Percentiles rank a stretch among this genome's conserved stretches.
phyloP scores from a whole-genome alignment of 1,140 invertebrate genomes.

The Drosophila kanapiae region DNA sequence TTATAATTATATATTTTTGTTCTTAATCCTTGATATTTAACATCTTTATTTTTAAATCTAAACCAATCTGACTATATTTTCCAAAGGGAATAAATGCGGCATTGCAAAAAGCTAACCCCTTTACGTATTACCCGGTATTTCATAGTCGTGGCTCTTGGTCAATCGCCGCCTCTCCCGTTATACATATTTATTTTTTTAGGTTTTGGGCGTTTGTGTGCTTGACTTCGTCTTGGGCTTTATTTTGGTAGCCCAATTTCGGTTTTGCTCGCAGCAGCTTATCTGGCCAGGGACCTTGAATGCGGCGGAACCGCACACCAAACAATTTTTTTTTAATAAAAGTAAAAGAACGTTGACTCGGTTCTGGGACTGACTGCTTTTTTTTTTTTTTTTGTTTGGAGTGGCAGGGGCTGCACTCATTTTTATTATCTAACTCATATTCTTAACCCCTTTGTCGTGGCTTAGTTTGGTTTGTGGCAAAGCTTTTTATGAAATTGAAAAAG shows the following conservation, averaged over 20 bases:
- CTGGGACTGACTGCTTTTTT: too few species aligned
- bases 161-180: neutral
- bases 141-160: neutral
- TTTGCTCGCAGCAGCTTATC: slow-evolving; percentile 56
- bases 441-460: slow-evolving; percentile 72
- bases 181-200: slow-evolving; percentile 54
- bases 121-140: neutral
- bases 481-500: slow-evolving; percentile 78
- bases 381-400: too few species aligned
- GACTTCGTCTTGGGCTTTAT: slow-evolving; percentile 62
- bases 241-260: slow-evolving; percentile 74
- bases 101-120: neutral
- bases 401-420: slow-evolving; percentile 54
- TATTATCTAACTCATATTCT: slow-evolving; percentile 68
- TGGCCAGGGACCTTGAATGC: slow-evolving; percentile 41
- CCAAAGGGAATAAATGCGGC: neutral
- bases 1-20: too few species aligned
- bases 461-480: slow-evolving; percentile 61
- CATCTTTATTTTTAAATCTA: neutral
- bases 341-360: slow-evolving; percentile 22
- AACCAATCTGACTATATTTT: neutral
- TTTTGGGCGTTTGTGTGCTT: slow-evolving; percentile 43
- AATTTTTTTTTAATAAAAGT: slow-evolving; percentile 63
- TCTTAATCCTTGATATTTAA: too few species aligned
- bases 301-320: slow-evolving; percentile 23